Base-by-base conservation (phyloP, 2,888 invertebrate species). In the Noctua janthe region DNA sequence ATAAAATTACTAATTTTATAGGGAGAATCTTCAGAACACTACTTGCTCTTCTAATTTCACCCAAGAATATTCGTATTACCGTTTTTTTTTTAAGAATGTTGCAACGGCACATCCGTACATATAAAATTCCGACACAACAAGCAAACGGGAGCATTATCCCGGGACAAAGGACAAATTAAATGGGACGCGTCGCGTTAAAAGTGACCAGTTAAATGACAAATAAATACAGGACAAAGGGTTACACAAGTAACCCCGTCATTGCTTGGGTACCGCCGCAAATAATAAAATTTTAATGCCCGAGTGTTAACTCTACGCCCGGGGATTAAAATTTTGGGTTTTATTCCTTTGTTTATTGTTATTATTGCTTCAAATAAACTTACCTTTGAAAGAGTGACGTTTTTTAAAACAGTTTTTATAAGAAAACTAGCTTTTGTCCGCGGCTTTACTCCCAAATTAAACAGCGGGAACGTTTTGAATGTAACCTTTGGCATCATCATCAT, bases 121-220 rank as follows among this genome's bases (percentile, higher is more conserved):
- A 1, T 64, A 54, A 78, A 84, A 84, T 76, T 76, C 67, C 29
- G 54, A 15, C 15, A 76, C 54, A 56, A 56, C 59, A 72, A 56
- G 49, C 59, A 76, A 80, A 80, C 70, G 66, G 43, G 73, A 71
- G 59, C 49, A 62, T 77, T 72, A 87, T 80, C 71, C 72, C 74
- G 67, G 43, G 43, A 83, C 79, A 84, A 82, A 77, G 71, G 73
- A 59, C 71, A 85, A 88, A 91, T 87, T 82, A 89, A 88, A 91
- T 82, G 86, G 77, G 80, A 81, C 85, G 75, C 81, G 82, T 84
- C 86, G 75, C 81, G 78, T 86, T 90, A 89, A 83, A 87, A 90
- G 84, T 90, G 90, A 88, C 90, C 91, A 92, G 91, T 92, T 92
- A 91, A 89, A 85, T 84, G 82, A 91, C 90, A 91, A 92, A 92